Conservation (phyloP, 2,888 invertebrate species). For the Actias luna region DNA sequence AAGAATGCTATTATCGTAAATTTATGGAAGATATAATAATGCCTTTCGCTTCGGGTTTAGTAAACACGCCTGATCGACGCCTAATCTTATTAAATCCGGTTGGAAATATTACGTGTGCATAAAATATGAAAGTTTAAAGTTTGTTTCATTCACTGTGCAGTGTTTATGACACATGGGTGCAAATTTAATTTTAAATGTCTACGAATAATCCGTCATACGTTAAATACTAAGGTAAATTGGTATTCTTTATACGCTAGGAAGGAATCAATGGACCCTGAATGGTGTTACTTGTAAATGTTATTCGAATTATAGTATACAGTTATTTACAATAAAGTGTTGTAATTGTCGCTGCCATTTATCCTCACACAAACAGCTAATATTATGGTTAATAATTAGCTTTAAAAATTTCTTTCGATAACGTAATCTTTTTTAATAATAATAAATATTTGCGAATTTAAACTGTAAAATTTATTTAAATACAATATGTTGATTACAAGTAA, state of each 20-base stretch:
- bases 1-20: too few species aligned
- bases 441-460: too few species aligned
- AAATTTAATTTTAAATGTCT: background rate
- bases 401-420: too few species aligned
- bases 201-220: background rate
- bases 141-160: background rate
- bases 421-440: too few species aligned
- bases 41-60: background rate
- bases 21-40: too few species aligned
- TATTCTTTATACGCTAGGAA: conserved; percentile 13
- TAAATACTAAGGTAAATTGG: background rate
- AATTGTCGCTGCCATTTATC: background rate
- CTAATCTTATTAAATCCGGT: background rate
- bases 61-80: background rate
- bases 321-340: too few species aligned
- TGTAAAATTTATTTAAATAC: too few species aligned
- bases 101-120: background rate
- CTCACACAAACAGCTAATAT: too few species aligned
- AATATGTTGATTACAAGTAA: too few species aligned
- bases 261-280: conserved; percentile 14
- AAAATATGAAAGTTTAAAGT: background rate
- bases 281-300: conserved; percentile 3
- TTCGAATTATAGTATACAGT: background rate
- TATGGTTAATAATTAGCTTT: too few species aligned
- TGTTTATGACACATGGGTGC: background rate